Percentiles rank a stretch among this genome's conserved stretches.
These are phyloP conservation scores for Chinchilla lanigera DNA, from an alignment of 2,113 vertebrate species.

Conservation along the genomic window DNA sequence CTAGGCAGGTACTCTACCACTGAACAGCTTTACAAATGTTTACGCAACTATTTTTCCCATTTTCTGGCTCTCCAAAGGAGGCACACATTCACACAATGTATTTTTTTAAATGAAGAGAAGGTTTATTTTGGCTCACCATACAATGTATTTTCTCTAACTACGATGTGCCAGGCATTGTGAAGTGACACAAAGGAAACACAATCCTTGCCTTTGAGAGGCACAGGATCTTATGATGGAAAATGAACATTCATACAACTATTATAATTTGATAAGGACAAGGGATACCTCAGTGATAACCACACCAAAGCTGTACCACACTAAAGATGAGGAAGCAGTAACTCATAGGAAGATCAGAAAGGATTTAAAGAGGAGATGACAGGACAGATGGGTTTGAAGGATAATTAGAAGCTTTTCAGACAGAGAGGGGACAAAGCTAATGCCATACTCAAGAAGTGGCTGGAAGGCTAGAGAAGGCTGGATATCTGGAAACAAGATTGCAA, in stretches of 20 bases:
- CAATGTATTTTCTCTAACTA: constrained; percentile 14
- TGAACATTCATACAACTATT: background rate
- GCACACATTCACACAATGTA: background rate
- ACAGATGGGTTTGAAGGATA: background rate
- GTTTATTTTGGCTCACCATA: background rate
- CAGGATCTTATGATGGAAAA: background rate
- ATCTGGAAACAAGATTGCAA: background rate
- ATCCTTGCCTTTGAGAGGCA: background rate
- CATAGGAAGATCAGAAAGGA: background rate
- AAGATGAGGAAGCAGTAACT: constrained; percentile 25
- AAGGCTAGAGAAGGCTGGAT: background rate
- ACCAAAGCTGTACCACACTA: background rate
- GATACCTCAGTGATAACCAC: background rate
- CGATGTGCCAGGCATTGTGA: background rate
- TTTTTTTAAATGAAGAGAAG: background rate
- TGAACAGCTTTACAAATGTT: background rate
- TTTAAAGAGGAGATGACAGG: constrained; percentile 38
- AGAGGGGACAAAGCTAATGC: background rate
- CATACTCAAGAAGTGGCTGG: background rate
- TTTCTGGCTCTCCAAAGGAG: constrained; percentile 24
- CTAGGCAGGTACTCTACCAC: background rate
- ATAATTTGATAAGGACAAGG: constrained; percentile 33
- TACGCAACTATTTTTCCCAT: background rate
- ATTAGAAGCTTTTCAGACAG: background rate
- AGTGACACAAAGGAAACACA: constrained; percentile 2